phyloP scores from a whole-genome alignment of 2,888 invertebrate genomes.

The Gnatocerus cornutus region DNA sequence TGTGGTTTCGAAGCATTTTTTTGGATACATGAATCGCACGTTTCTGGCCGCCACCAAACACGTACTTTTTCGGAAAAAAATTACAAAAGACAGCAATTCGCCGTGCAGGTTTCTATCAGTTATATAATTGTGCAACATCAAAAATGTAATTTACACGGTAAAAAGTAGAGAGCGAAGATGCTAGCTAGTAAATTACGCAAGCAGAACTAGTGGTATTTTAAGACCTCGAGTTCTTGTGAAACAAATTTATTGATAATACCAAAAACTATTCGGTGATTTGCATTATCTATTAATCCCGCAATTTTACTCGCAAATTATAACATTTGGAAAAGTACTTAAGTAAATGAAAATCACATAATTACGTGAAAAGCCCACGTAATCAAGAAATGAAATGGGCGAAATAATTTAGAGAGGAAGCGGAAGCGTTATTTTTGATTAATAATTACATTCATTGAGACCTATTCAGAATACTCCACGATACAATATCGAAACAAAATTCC shows the following conservation, averaged over 20 bases:
- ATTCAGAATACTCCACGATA: too few species aligned
- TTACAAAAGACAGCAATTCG: constrained; percentile 6
- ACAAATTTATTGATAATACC: constrained; percentile 36
- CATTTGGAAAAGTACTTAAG: neutral
- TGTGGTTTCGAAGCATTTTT: constrained; percentile 24
- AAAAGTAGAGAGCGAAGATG: constrained; percentile 54
- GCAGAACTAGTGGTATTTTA: constrained; percentile 59
- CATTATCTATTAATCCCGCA: neutral
- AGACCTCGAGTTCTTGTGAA: constrained; percentile 52
- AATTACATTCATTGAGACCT: constrained; percentile 1
- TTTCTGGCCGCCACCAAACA: constrained; percentile 21
- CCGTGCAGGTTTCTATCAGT: constrained; percentile 27
- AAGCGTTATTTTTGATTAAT: constrained; percentile 27
- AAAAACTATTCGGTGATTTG: constrained; percentile 6
- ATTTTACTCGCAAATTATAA: neutral
- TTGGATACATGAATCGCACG: neutral
- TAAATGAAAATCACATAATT: constrained; percentile 6
- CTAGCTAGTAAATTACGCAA: constrained; percentile 54
- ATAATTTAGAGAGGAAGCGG: constrained; percentile 29
- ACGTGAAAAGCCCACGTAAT: constrained; percentile 9
- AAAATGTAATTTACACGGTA: constrained; percentile 44
- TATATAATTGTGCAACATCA: constrained; percentile 45
- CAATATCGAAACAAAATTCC: neutral
- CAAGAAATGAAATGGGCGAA: constrained; percentile 18
- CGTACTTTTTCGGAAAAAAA: constrained; percentile 4